Base-by-base conservation (phyloP, 2,888 invertebrate genomes). In the Hirtodrosophila trivittata region DNA sequence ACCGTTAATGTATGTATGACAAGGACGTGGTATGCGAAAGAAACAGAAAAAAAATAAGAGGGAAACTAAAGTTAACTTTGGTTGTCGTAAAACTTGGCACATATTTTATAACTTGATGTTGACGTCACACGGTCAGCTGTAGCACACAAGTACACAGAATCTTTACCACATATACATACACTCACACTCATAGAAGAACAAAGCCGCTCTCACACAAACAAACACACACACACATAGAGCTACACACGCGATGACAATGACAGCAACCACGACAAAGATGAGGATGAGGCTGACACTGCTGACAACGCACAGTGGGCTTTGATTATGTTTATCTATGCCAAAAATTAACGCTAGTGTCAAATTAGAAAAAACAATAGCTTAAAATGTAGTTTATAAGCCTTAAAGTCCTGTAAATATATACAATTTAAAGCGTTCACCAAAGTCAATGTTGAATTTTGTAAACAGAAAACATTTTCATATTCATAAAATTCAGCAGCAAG, bases 101-200 rank as follows among this genome's bases (percentile, higher is more conserved):
- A 80, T 86, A 80, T 83, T 86, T 80, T 83, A 83, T 66, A 66
- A 54, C 65, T 59, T 59, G 46, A 39, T 52, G 62, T 45, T 73
- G 82, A 86, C 80, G 86, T 81, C 86, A 81, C 75, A 46, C 55
- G 60, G 55, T 51, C 56, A 62, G 62, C 63, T 72, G 52, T 58
- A 41, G 33, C 4, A 33, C 46, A 35, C 43, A 30, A 55, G 51
- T 30, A 35, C 43, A 39, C 58, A 43, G 42, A 43, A n/a, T n/a
- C n/a, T n/a, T n/a, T n/a, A n/a, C n/a, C 28, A 52, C 30, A 42
- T 33, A 26, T 42, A 41, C 8, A 47, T 30, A 52, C 26, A 59
- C 49, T 42, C 37, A 21, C 25, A 57, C 33, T 43, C 46, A 32
- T 9, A 28, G 9, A 28, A 52, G 21, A 42, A 46, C 37, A 21